Evolutionary conservation across 2,888 invertebrate genomes (phyloP), one percentile per base, ranked within the genome.

Genomic region (Phragmatobia fuliginosa): DNA sequence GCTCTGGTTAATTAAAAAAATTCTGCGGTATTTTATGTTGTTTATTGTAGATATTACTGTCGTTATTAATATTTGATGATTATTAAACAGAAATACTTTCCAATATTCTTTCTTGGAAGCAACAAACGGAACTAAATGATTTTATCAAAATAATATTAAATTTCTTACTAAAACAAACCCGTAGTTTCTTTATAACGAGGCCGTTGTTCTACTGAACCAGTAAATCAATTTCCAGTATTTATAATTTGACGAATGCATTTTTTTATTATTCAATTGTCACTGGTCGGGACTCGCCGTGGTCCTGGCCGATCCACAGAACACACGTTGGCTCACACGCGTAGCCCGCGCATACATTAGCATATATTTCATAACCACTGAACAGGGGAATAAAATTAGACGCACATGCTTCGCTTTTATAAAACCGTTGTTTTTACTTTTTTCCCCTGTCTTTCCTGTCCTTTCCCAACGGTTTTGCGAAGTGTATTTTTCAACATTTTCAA

Each of bases 281-380:
- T 67, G 77, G 73, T 32, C 62, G 73, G 61, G 74, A 70, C 72
- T 62, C 69, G 66, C 69, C 72, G 73, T 65, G 31, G 72, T 59
- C 68, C 70, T 68, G 74, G 72, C 60, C 66, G 72, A 71, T 66
- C 73, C 73, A 66, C 32, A 33, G 65, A 83, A 66, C 80, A 69
- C 72, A 71, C 74, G 79, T 85, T 78, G 84, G 83, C 86, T 86
- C 87, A 86, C 87, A 87, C 82, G 78, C 74, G 75, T 84, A 85
- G 60, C 67, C 84, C 78, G 81, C 90, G 94, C 91, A 94, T 94
- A 94, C 79, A 95, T 95, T 95, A 92, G 91, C 95, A 95, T 95
- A 77, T 88, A 94, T 95, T 95, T 95, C 95, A 95, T 94, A 94
- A 92, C 92, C 95, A 94, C 83, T 94, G 95, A 92, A 83, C 93